These are phyloP conservation scores for Cosmia trapezina DNA, from an alignment of 2,888 invertebrate species.

Conservation along the genomic window DNA sequence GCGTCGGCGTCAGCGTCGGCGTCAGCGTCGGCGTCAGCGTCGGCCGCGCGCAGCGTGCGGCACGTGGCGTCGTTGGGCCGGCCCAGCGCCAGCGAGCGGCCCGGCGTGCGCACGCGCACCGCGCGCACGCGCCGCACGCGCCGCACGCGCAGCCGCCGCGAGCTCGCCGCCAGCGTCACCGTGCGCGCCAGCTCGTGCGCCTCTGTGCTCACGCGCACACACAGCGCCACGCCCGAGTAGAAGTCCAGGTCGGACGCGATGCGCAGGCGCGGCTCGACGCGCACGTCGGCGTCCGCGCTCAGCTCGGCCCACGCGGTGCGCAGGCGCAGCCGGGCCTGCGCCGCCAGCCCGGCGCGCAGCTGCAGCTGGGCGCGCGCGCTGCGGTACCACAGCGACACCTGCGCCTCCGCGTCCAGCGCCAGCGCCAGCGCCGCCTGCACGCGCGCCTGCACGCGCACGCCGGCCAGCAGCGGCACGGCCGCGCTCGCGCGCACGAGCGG, in stretches of 20 bases:
- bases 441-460: conserved; percentile 44
- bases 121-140: conserved; percentile 47
- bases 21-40: conserved; percentile 71
- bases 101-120: conserved; percentile 73
- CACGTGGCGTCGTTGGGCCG: conserved; percentile 76
- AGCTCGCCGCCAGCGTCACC: conserved; percentile 28
- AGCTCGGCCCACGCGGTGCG: conserved; percentile 66
- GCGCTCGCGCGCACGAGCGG: conserved; percentile 32
- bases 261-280: conserved; percentile 54
- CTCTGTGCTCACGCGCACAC: conserved; percentile 75
- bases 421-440: conserved; percentile 59
- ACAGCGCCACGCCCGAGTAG: conserved; percentile 78
- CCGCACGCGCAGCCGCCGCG: conserved; percentile 54
- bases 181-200: conserved; percentile 44
- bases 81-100: conserved; percentile 80
- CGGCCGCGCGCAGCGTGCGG: conserved; percentile 71
- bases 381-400: conserved; percentile 63
- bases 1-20: conserved; percentile 37
- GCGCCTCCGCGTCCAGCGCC: conserved; percentile 63
- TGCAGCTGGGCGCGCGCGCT: conserved; percentile 56
- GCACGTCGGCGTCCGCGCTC: conserved; percentile 41
- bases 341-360: conserved; percentile 61
- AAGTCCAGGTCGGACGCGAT: conserved; percentile 80
- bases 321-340: conserved; percentile 59
- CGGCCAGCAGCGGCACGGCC: conserved; percentile 56